Evolutionary conservation across 2,888 invertebrate species (phyloP).

Genomic region (Spisula subtruncata): DNA sequence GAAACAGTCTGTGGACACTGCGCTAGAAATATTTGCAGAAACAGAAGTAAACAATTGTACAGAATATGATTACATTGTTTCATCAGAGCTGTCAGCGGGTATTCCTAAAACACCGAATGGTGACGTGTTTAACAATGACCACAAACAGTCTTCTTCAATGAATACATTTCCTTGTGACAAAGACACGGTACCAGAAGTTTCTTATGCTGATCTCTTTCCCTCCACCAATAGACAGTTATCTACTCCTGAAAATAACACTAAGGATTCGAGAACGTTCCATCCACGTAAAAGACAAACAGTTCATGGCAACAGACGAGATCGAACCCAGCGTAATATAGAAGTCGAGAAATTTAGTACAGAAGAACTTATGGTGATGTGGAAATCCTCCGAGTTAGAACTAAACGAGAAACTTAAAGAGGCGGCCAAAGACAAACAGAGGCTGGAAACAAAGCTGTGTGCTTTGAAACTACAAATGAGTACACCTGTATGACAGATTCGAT

Average conservation of each 20-base stretch:
- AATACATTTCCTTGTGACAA: not conserved
- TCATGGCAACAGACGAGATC: conserved; percentile 56
- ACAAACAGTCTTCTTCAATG: conserved; percentile 49
- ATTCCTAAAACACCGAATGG: conserved; percentile 62
- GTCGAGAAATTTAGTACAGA: conserved; percentile 91
- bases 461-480: conserved; percentile 74
- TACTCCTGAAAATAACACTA: conserved; percentile 68
- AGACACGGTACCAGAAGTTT: not conserved
- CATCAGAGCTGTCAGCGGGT: conserved; percentile 25
- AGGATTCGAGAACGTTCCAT: conserved; percentile 71
- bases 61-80: conserved; percentile 29
- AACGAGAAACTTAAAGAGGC: conserved; percentile 92
- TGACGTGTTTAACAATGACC: conserved; percentile 57
- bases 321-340: conserved; percentile 74
- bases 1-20: conserved; percentile 5
- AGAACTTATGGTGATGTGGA: conserved; percentile 93
- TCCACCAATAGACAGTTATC: conserved; percentile 53
- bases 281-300: conserved; percentile 69
- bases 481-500: conserved; percentile 56
- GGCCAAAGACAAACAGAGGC: conserved; percentile 90
- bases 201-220: conserved; percentile 13
- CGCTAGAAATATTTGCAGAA: conserved; percentile 31
- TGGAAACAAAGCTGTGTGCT: conserved; percentile 83
- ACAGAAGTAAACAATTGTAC: not conserved
- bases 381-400: conserved; percentile 93